phyloP scores from a whole-genome alignment of 2,797 vertebrate species.

The Tiaroga cobitis region DNA sequence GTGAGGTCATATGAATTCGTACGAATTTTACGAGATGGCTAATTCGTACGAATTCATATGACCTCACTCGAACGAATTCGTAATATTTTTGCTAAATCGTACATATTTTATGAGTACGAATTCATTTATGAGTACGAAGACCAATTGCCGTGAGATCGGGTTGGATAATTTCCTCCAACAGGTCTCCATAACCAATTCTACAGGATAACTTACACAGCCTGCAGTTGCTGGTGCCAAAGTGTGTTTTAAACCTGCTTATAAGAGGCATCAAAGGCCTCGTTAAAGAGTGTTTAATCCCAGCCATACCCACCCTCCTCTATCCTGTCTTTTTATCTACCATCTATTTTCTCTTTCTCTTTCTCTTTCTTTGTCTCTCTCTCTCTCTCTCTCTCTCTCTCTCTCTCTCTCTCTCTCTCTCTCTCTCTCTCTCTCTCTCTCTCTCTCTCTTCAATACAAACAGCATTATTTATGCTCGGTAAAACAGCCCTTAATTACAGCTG shows the following conservation, averaged over 20 bases:
- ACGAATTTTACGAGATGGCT: too few species aligned
- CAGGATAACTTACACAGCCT: not conserved
- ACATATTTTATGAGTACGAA: too few species aligned
- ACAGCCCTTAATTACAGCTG: constrained; percentile 99
- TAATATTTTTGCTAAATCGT: too few species aligned
- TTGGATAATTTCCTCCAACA: not conserved
- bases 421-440: constrained; percentile 68
- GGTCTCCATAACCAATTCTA: not conserved
- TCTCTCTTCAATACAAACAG: constrained; percentile 92
- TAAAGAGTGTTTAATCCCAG: constrained; percentile 24
- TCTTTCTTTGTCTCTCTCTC: constrained; percentile 8
- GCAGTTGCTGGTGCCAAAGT: constrained; percentile 16
- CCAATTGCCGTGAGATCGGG: too few species aligned
- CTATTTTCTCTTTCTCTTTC: not conserved
- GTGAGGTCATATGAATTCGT: too few species aligned
- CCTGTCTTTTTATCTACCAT: constrained; percentile 50
- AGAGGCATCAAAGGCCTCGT: constrained; percentile 21
- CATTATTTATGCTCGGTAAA: constrained; percentile 99
- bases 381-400: constrained; percentile 48
- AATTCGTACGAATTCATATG: too few species aligned
- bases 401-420: constrained; percentile 70
- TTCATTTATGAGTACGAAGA: too few species aligned
- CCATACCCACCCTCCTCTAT: constrained; percentile 40
- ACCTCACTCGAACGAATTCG: too few species aligned
- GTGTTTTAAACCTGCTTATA: constrained; percentile 29